These are phyloP conservation scores for Bucorvus abyssinicus DNA, from an alignment of 2,797 vertebrate species.

Conservation along the genomic window DNA sequence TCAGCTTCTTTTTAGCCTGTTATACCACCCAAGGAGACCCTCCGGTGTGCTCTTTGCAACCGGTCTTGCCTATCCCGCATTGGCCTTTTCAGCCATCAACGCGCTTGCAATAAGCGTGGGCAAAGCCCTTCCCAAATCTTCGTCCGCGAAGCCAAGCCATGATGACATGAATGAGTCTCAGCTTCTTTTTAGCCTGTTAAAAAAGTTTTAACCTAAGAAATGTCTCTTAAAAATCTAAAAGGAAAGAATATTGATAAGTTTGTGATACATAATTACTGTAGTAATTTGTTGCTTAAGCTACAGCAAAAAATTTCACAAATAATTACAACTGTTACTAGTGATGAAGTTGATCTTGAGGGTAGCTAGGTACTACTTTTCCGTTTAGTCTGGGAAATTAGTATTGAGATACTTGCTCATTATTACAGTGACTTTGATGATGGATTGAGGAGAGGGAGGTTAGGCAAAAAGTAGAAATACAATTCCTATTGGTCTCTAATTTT, in stretches of 20 bases:
- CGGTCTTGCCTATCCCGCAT: too few relatives aligned
- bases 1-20: background rate
- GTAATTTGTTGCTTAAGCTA: background rate
- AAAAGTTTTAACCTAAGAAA: background rate
- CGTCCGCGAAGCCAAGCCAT: too few relatives aligned
- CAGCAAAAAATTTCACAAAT: background rate
- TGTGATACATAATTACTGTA: background rate
- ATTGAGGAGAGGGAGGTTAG: background rate
- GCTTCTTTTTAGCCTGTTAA: background rate
- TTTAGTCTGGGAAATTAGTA: background rate
- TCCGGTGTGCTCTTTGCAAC: too few relatives aligned
- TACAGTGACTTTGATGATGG: background rate
- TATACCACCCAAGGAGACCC: too few relatives aligned
- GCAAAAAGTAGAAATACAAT: background rate
- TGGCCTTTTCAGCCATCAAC: too few relatives aligned
- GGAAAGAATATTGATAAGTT: background rate
- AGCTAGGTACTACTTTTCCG: background rate
- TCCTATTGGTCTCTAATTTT: background rate
- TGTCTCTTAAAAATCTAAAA: background rate
- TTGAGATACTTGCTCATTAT: background rate
- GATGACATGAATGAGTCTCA: background rate
- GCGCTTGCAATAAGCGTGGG: too few relatives aligned
- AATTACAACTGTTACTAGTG: background rate
- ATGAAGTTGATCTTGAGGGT: background rate
- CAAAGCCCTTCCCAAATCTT: too few relatives aligned